A percentile compares a stretch with the other conserved stretches of the same genome.
Conservation (phyloP, 2,797 vertebrate species). For the Melanitta fusca region DNA sequence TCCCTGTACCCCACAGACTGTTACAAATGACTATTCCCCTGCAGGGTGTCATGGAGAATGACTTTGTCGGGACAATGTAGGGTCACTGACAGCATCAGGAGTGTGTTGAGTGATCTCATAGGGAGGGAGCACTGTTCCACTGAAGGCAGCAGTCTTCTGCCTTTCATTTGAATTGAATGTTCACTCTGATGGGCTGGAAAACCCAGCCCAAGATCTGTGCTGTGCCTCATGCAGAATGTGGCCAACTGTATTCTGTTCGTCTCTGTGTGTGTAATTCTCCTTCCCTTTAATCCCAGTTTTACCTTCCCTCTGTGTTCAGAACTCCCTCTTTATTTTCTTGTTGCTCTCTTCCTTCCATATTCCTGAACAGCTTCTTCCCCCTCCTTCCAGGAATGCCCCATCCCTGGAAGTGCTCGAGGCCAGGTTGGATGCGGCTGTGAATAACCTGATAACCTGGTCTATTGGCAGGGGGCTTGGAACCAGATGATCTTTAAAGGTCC, state of each 20-base stretch:
- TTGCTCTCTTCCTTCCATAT: neutral
- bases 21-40: slow-evolving; percentile 35
- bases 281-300: neutral
- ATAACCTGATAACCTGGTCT: neutral
- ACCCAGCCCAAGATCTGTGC: neutral
- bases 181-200: neutral
- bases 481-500: neutral
- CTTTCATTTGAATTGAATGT: slow-evolving; percentile 42
- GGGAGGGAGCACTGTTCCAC: slow-evolving; percentile 7
- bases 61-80: slow-evolving; percentile 27
- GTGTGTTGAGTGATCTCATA: slow-evolving; percentile 43
- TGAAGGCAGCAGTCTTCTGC: slow-evolving; percentile 51
- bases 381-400: neutral
- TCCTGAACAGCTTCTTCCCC: neutral
- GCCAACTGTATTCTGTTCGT: neutral
- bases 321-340: neutral
- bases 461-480: neutral
- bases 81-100: slow-evolving; percentile 55
- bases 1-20: slow-evolving; percentile 1
- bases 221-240: neutral
- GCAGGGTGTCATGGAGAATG: neutral
- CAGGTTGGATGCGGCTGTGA: neutral
- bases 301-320: neutral
- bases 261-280: neutral
- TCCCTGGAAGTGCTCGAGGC: neutral